Base-by-base conservation (phyloP, 1,140 invertebrate genomes). In the Ladona fulva region DNA sequence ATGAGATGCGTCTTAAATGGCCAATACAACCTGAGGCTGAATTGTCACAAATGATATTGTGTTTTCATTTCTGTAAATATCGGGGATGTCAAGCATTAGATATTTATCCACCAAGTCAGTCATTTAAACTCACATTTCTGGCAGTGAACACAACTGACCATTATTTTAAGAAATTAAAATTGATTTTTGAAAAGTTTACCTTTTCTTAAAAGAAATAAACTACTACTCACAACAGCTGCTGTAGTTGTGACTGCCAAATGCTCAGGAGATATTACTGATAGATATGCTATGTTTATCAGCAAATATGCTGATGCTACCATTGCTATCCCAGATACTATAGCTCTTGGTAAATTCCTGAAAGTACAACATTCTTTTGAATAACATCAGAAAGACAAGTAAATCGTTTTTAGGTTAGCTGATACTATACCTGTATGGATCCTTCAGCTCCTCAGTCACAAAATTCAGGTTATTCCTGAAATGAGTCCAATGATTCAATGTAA, bases 371-470 rank as follows among this genome's bases (percentile, higher is more conserved):
- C 14, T 37, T 8, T 5, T 37, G 29, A 37, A 5, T 37, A 37
- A 5, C 1, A 37, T 5, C 8, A 8, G 29, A 37, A 8, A 5
- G 5, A 66, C 52, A 66, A 19, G 14, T 12, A 66, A 66, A 6
- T 66, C 14, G n/a, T 66, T 37, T 66, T 66, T 66, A 12, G 14
- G 14, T 66, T 6, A 66, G 14, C 12, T 6, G 5, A 66, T 66
- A 66, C 14, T 85, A 87, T 87, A 94, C 89, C 91, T 92, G 84
- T 94, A 96, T 3, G 97, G 97, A 86, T 98, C 92, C 83, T 93
- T 90, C 0, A 99, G 84, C 84, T 99, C 97, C 87, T 99, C 97
- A 14, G 97, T 97, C 85, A 99, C 97, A 84, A 97, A 99, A 87
- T 98, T 98, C 74, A 98, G 86, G 83, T 97, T 98, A 86, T 94